phyloP scores from a whole-genome alignment of 1,140 invertebrate genomes.

The Metaphire vulgaris region DNA sequence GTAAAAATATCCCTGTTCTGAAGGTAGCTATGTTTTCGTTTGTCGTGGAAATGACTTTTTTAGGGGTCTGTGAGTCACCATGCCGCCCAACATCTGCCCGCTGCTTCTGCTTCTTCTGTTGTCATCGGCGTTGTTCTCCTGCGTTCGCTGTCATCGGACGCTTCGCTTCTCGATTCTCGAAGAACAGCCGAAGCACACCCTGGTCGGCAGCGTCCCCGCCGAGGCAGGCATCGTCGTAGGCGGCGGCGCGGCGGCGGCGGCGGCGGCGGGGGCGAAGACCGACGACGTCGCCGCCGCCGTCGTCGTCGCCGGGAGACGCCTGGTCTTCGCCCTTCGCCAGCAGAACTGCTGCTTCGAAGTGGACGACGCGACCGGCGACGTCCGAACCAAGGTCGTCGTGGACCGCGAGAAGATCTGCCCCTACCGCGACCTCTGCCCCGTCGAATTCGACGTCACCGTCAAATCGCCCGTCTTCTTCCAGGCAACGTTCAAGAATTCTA shows the following conservation, averaged over 20 bases:
- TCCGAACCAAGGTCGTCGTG: neutral
- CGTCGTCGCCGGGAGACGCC: neutral
- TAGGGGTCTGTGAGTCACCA: too few relatives aligned
- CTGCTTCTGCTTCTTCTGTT: too few relatives aligned
- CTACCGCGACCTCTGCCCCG: neutral
- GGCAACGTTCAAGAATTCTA: too few relatives aligned
- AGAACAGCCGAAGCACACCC: neutral
- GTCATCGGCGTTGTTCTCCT: neutral
- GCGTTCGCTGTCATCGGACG: neutral
- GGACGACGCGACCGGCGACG: neutral
- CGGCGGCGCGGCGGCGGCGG: too few relatives aligned
- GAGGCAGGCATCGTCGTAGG: neutral
- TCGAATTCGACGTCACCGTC: neutral
- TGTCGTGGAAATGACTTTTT: too few relatives aligned
- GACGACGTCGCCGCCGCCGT: too few relatives aligned
- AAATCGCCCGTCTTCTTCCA: neutral
- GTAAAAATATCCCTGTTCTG: too few relatives aligned
- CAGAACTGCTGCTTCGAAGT: neutral
- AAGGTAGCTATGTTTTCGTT: too few relatives aligned
- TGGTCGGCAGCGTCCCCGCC: neutral
- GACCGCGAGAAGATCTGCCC: neutral
- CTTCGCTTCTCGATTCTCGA: neutral
- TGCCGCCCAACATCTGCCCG: too few relatives aligned
- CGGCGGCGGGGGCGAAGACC: neutral
- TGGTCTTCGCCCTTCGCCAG: neutral